These are phyloP conservation scores for Archips crataeganus DNA, from an alignment of 2,888 invertebrate species.

Conservation along the genomic window DNA sequence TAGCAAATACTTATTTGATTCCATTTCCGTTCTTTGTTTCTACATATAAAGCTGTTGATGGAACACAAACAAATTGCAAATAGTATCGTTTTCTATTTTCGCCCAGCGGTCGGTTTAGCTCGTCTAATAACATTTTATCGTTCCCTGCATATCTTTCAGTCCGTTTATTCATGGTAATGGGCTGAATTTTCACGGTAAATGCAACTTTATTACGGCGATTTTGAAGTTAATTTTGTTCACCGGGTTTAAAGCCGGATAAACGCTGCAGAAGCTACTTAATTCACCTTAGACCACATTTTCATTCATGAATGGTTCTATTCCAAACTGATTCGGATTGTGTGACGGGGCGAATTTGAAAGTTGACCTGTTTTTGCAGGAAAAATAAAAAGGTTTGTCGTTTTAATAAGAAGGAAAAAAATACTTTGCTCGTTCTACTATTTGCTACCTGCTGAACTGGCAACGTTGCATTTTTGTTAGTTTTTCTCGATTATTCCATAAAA, in stretches of 20 bases:
- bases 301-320: conserved; percentile 30
- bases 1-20: background rate
- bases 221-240: background rate
- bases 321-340: conserved; percentile 6
- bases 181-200: conserved; percentile 8
- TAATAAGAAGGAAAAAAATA: background rate
- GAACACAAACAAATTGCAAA: conserved; percentile 16
- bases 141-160: conserved; percentile 33
- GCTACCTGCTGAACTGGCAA: too few relatives aligned
- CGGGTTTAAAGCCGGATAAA: conserved; percentile 12
- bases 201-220: background rate
- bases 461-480: too few relatives aligned
- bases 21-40: background rate
- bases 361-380: background rate
- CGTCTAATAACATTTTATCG: conserved; percentile 30
- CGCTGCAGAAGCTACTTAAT: conserved; percentile 30
- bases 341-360: conserved; percentile 3
- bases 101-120: conserved; percentile 10
- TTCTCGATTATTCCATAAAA: too few relatives aligned
- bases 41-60: conserved; percentile 5
- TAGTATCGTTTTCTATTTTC: conserved; percentile 23
- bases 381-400: background rate
- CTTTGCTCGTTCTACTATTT: too few relatives aligned
- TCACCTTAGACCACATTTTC: conserved; percentile 30
- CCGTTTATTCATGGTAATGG: conserved; percentile 36